Conservation (phyloP, 1,140 invertebrate species). For the Plodia interpunctella region DNA sequence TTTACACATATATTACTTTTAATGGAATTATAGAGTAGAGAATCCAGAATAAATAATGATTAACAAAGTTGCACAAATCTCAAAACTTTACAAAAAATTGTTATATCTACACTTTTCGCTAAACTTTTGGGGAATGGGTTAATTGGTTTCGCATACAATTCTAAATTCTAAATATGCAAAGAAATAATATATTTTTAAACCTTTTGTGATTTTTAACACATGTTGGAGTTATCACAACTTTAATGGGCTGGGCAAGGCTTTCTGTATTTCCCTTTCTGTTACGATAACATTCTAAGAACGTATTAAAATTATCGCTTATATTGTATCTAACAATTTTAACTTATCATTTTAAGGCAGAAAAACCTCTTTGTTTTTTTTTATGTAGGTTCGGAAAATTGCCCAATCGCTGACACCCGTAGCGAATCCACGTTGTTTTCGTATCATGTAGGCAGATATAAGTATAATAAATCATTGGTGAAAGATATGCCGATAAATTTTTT, state of each 20-base stretch:
- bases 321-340: not conserved
- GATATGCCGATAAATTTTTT: not conserved
- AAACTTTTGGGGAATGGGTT: too few species aligned
- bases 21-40: too few species aligned
- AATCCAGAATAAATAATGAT: too few species aligned
- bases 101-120: too few species aligned
- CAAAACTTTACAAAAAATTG: too few species aligned
- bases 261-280: conserved; percentile 29
- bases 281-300: conserved; percentile 36
- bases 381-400: too few species aligned
- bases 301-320: not conserved
- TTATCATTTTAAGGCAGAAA: not conserved
- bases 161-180: too few species aligned
- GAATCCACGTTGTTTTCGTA: not conserved
- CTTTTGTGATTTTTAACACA: conserved; percentile 15
- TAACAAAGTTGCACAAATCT: too few species aligned
- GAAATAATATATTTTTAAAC: not conserved
- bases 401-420: too few species aligned
- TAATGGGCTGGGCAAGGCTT: conserved; percentile 21
- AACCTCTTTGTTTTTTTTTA: not conserved
- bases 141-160: too few species aligned
- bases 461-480: conserved; percentile 1
- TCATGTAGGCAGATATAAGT: not conserved
- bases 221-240: conserved; percentile 21
- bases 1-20: too few species aligned